A percentile compares a stretch with the other conserved stretches of the same genome.
Evolutionary conservation across 1,140 invertebrate species (phyloP).

Genomic region (Drosophila arawakana): DNA sequence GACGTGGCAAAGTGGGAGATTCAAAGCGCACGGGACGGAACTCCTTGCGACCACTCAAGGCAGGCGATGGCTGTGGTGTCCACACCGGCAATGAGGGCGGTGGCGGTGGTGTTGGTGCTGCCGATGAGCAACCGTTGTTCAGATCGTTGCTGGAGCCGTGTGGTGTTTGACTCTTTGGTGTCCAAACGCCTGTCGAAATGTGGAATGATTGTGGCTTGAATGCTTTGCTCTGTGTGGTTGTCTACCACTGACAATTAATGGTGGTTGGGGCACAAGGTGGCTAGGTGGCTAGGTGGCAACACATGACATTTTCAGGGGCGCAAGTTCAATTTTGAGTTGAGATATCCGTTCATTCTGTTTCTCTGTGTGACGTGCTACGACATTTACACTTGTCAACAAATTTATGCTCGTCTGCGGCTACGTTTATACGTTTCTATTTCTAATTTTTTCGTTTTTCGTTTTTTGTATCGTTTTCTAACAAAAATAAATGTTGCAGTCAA

Average conservation of each 20-base stretch:
- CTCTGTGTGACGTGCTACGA: constrained; percentile 10
- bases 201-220: constrained; percentile 2
- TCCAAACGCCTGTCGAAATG: constrained; percentile 78
- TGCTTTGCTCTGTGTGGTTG: constrained; percentile 3
- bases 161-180: constrained; percentile 74
- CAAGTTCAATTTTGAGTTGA: constrained; percentile 66
- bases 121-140: constrained; percentile 53
- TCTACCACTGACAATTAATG: constrained; percentile 16
- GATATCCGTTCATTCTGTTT: constrained; percentile 32
- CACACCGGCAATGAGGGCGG: constrained; percentile 89
- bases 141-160: constrained; percentile 71
- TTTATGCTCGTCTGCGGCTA: constrained; percentile 55
- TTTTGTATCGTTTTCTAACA: constrained; percentile 29
- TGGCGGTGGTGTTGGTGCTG: constrained; percentile 85
- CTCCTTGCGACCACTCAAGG: constrained; percentile 87
- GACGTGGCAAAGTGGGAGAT: constrained; percentile 87
- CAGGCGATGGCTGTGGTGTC: constrained; percentile 85
- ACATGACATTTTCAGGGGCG: constrained; percentile 78
- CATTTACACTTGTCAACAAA: constrained; percentile 80
- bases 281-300: constrained; percentile 6
- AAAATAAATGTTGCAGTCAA: constrained; percentile 75
- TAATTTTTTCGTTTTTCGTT: not conserved
- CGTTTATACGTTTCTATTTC: constrained; percentile 31
- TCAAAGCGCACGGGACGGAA: constrained; percentile 92
- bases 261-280: constrained; percentile 13